phyloP scores from a whole-genome alignment of 2,113 vertebrate genomes.

The Scopus umbretta region DNA sequence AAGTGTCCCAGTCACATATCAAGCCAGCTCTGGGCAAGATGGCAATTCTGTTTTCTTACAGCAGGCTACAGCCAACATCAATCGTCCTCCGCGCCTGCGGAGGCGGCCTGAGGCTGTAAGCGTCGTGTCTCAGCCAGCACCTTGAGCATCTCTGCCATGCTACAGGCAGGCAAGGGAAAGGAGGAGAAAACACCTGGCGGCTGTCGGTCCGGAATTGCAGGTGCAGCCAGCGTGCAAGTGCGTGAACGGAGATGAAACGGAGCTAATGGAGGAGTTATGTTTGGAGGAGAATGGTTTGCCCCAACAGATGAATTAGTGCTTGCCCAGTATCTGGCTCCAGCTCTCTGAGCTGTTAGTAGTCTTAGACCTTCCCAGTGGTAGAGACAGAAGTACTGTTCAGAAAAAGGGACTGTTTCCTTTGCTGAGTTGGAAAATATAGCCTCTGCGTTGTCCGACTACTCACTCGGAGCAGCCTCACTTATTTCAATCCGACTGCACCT shows the following conservation, averaged over 20 bases:
- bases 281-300: not conserved
- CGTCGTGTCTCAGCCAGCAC: not conserved
- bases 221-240: not conserved
- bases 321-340: not conserved
- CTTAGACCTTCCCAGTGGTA: not conserved
- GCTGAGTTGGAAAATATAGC: not conserved
- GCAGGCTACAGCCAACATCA: not conserved
- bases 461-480: not conserved
- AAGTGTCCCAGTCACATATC: not conserved
- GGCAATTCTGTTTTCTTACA: not conserved
- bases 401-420: not conserved
- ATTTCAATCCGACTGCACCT: not conserved
- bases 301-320: not conserved
- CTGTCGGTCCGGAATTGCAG: not conserved
- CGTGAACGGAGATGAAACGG: rapidly evolving
- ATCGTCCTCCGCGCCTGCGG: not conserved
- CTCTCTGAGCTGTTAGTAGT: not conserved
- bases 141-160: not conserved
- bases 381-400: not conserved
- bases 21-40: not conserved
- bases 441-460: not conserved
- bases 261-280: not conserved
- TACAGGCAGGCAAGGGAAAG: not conserved
- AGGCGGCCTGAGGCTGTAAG: not conserved
- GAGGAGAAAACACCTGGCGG: not conserved